Evolutionary conservation across 2,113 vertebrate species (phyloP).

Genomic region (Chaetodon trifascialis): DNA sequence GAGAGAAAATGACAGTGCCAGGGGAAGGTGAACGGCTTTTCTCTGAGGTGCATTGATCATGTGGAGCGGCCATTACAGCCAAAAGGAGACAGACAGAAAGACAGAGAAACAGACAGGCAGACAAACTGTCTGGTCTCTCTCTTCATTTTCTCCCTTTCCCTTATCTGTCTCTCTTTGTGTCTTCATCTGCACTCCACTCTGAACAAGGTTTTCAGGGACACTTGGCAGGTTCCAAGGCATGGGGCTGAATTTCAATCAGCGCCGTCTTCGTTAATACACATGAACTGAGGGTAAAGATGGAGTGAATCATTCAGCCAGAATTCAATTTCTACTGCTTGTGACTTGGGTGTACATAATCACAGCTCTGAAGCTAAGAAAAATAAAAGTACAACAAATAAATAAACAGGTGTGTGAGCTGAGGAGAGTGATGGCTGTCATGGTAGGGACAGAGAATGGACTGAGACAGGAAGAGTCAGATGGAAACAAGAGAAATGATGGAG

Average conservation of each 20-base stretch:
- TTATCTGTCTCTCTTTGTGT: constrained; percentile 55
- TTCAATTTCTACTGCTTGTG: constrained; percentile 55
- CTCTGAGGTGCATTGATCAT: constrained; percentile 62
- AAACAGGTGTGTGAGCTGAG: not conserved
- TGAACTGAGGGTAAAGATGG: constrained; percentile 35
- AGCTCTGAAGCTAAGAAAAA: constrained; percentile 16
- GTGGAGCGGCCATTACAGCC: constrained; percentile 57
- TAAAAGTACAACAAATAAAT: constrained; percentile 18
- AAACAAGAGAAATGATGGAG: constrained; percentile 42
- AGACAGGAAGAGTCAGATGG: constrained; percentile 1
- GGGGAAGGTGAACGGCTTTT: constrained; percentile 60
- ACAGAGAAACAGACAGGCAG: constrained; percentile 38
- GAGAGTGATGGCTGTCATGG: constrained; percentile 14
- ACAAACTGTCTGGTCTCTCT: constrained; percentile 36
- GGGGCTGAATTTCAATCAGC: constrained; percentile 70
- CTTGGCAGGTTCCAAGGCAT: constrained; percentile 56
- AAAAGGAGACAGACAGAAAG: constrained; percentile 48
- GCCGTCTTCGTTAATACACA: constrained; percentile 63
- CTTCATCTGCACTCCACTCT: constrained; percentile 68
- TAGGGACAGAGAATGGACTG: constrained; percentile 22
- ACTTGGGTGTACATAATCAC: constrained; percentile 57
- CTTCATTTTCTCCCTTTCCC: constrained; percentile 48
- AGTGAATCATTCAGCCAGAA: constrained; percentile 57
- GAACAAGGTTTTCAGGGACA: constrained; percentile 72
- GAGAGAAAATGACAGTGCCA: constrained; percentile 56